These are phyloP conservation scores for Dioctria linearis DNA, from an alignment of 2,888 invertebrate genomes.

Conservation along the genomic window DNA sequence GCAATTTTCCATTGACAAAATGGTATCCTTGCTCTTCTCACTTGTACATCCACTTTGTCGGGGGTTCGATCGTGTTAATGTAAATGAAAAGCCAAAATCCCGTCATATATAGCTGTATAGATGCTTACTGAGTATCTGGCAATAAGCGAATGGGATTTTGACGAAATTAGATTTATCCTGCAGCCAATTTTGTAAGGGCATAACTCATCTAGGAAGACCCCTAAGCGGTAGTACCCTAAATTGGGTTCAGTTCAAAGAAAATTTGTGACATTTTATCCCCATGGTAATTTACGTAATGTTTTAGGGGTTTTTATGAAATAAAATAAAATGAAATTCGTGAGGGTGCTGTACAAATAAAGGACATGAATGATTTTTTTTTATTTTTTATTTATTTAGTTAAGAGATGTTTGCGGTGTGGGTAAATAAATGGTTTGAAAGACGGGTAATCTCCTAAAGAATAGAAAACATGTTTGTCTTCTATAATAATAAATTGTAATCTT, in stretches of 20 bases:
- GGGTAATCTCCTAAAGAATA: too few relatives aligned
- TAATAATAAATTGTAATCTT: too few relatives aligned
- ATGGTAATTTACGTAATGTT: slow-evolving; percentile 39
- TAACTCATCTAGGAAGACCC: slow-evolving; percentile 29
- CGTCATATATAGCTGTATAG: slow-evolving; percentile 8
- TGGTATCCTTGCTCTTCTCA: background rate
- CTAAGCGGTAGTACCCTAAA: slow-evolving; percentile 24
- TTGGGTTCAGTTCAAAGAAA: slow-evolving; percentile 32
- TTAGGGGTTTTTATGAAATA: background rate
- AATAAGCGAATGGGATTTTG: slow-evolving; percentile 55
- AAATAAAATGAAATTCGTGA: too few relatives aligned
- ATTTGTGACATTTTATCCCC: slow-evolving; percentile 12
- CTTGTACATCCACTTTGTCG: background rate
- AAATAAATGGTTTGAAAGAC: too few relatives aligned
- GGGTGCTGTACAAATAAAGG: too few relatives aligned
- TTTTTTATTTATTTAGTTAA: too few relatives aligned
- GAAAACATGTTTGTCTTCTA: too few relatives aligned
- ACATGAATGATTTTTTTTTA: too few relatives aligned
- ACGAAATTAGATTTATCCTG: slow-evolving; percentile 57
- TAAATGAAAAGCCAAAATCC: slow-evolving; percentile 32
- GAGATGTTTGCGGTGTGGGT: too few relatives aligned
- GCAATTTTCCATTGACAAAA: slow-evolving; percentile 29
- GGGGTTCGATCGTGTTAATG: background rate
- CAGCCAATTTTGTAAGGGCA: slow-evolving; percentile 41
- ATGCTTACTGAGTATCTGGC: slow-evolving; percentile 22